Conservation (phyloP, 1,140 invertebrate genomes). For the Megathymus violae region DNA sequence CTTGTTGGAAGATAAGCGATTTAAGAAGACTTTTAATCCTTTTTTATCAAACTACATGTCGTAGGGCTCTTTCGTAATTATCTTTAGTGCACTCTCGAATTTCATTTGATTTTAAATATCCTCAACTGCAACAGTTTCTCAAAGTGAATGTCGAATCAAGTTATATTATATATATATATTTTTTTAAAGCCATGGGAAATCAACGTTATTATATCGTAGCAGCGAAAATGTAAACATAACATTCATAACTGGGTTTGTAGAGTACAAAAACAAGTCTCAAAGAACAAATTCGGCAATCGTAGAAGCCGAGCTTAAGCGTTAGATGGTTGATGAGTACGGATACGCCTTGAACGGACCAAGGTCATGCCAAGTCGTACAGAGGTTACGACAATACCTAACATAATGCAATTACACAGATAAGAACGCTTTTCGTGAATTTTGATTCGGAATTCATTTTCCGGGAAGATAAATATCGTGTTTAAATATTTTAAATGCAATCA, state of each 20-base stretch:
- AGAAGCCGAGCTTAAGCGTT: slow-evolving; percentile 1
- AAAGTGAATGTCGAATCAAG: no score
- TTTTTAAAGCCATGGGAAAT: slow-evolving; percentile 10
- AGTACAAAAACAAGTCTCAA: slow-evolving; percentile 17
- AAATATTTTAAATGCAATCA: slow-evolving; percentile 35
- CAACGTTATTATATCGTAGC: slow-evolving; percentile 10
- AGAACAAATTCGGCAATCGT: slow-evolving; percentile 31
- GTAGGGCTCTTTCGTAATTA: no score
- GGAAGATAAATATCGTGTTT: slow-evolving; percentile 43
- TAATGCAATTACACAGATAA: slow-evolving; percentile 63
- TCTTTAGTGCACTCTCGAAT: no score
- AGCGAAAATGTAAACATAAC: not conserved
- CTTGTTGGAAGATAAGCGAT: slow-evolving; percentile 11
- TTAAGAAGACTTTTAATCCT: not conserved
- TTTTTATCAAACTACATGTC: not conserved
- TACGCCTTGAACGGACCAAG: slow-evolving; percentile 68
- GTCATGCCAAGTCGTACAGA: slow-evolving; percentile 63
- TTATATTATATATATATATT: no score
- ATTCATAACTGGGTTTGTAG: slow-evolving; percentile 25
- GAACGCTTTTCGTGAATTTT: slow-evolving; percentile 49
- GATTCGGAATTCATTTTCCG: slow-evolving; percentile 53
- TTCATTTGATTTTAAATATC: no score
- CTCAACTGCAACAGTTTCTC: no score
- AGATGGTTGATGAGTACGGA: slow-evolving; percentile 63
- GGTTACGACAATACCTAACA: slow-evolving; percentile 65